phyloP scores from a whole-genome alignment of 2,113 vertebrate genomes.

The Odobenus rosmarus region DNA sequence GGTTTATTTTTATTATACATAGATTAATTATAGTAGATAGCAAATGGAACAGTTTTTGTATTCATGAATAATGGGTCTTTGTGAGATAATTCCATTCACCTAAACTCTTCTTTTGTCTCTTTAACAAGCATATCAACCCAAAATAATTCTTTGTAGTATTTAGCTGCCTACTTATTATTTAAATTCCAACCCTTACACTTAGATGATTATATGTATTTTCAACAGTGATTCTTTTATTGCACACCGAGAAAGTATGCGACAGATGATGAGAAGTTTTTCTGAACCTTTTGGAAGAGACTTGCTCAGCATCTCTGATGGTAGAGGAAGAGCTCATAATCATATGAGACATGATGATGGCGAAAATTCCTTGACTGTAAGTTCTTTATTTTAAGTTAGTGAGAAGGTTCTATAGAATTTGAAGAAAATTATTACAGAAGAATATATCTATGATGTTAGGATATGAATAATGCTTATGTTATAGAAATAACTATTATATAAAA shows the following conservation, averaged over 20 bases:
- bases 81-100: not conserved
- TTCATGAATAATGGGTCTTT: not conserved
- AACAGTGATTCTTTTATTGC: constrained; percentile 91
- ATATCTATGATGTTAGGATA: not conserved
- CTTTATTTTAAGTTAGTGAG: constrained; percentile 17
- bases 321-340: constrained; percentile 62
- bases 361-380: constrained; percentile 86
- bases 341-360: constrained; percentile 64
- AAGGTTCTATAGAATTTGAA: not conserved
- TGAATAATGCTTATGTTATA: not conserved
- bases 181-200: not conserved
- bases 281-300: constrained; percentile 89
- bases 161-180: not conserved
- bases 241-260: constrained; percentile 90
- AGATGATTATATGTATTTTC: constrained; percentile 39
- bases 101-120: constrained; percentile 7
- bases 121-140: constrained; percentile 25
- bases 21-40: constrained; percentile 18
- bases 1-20: not conserved
- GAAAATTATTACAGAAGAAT: not conserved
- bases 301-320: constrained; percentile 86
- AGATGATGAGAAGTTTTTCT: constrained; percentile 92
- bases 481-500: not conserved
- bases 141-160: constrained; percentile 20
- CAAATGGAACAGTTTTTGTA: constrained; percentile 3